A percentile compares a stretch with the other conserved stretches of the same genome.
Evolutionary conservation across 2,113 vertebrate genomes (phyloP).

Genomic region (Paedocypris sp.): DNA sequence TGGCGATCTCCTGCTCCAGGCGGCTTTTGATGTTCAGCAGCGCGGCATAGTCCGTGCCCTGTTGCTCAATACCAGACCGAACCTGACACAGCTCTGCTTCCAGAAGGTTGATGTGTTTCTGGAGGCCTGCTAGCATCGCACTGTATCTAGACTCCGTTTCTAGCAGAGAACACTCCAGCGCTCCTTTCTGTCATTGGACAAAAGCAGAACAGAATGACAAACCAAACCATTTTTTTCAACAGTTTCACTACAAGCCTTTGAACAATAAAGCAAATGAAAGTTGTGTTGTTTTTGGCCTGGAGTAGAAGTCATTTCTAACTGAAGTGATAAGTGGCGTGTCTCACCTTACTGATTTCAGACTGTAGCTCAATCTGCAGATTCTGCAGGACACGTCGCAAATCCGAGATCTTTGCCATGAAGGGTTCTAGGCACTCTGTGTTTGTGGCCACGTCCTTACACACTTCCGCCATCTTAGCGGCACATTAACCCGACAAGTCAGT

Average conservation of each 20-base stretch:
- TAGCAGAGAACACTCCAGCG: conserved; percentile 56
- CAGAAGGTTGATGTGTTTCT: conserved; percentile 48
- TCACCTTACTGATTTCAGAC: conserved; percentile 90
- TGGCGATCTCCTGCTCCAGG: conserved; percentile 68
- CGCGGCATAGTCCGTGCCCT: conserved; percentile 59
- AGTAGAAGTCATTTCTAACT: not conserved
- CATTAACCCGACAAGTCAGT: too few species aligned
- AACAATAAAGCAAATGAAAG: not conserved
- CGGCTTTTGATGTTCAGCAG: conserved; percentile 67
- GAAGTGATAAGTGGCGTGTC: not conserved
- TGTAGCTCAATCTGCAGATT: conserved; percentile 90
- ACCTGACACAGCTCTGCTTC: conserved; percentile 55
- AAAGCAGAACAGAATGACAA: not conserved
- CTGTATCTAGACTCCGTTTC: conserved; percentile 63
- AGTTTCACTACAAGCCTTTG: not conserved
- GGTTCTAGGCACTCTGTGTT: conserved; percentile 78
- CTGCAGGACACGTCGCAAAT: conserved; percentile 80
- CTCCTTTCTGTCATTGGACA: conserved; percentile 53
- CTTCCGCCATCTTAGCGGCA: conserved; percentile 60
- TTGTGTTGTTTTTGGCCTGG: not conserved
- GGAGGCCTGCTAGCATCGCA: conserved; percentile 50
- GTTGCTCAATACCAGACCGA: conserved; percentile 55
- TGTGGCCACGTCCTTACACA: conserved; percentile 73
- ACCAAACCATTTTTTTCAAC: not conserved
- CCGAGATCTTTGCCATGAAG: conserved; percentile 77